Evolutionary conservation across 2,888 invertebrate species (phyloP), one percentile per base, ranked within the genome.

Genomic region (Drosophila melanocephala): DNA sequence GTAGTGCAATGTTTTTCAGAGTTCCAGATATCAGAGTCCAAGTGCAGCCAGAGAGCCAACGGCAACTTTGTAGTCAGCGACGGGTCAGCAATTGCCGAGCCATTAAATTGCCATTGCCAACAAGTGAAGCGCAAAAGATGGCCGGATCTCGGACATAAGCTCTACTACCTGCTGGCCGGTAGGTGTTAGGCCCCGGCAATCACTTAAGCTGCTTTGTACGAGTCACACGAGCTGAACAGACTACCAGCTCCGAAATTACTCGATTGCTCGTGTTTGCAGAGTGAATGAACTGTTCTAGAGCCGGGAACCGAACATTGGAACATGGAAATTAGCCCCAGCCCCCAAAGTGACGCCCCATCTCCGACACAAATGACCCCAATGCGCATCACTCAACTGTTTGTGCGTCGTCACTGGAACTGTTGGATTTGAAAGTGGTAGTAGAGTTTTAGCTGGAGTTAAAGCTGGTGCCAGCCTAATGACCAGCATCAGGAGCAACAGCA

Each of bases 341-440:
- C 64, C 62, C 56, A 30, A 82, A 83, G 83, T 72, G 84, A 88
- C 88, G 90, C 87, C 88, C 87, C 85, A 84, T 83, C 76, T 55
- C 83, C 81, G 87, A 84, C 89, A 84, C 83, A 92, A 92, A 91
- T 90, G 91, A 91, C 91, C 84, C 87, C 75, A 74, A 72, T 62
- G 80, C 80, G 79, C 87, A 91, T 90, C 89, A 89, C 81, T 92
- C 92, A 92, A 84, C 83, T 87, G 91, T 77, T 79, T 82, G 84
- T 79, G 87, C 80, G 80, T 73, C 72, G 58, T 73, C 61, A 65
- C n/a, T 63, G 66, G 12, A 42, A 30, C 47, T 64, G 28, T 47
- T 47, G 26, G 7, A 47, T 26, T 16, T 47, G 26, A 5, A 16
- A 47, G 47, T 26, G 26, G 47, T 16, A 9, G 47, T 7, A 57